Conservation (phyloP, 2,888 invertebrate species). For the Unio pictorum region DNA sequence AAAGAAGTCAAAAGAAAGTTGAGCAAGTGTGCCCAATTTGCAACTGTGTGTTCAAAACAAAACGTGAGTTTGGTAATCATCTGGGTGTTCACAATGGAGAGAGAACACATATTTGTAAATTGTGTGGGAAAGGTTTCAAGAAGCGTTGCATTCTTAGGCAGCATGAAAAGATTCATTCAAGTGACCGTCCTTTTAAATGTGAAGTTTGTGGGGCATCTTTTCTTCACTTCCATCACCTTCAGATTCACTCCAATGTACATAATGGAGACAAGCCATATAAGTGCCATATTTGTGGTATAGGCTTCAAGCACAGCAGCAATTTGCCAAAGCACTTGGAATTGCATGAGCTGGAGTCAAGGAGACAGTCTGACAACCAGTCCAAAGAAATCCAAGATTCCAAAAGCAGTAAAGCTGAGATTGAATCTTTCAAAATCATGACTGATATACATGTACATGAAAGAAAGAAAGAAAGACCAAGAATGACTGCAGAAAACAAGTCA, state of each 20-base stretch:
- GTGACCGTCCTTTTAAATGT: neutral
- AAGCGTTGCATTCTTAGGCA: slow-evolving; percentile 6
- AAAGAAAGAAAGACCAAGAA: no score
- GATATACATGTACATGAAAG: no score
- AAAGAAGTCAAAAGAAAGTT: neutral
- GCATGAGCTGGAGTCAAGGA: no score
- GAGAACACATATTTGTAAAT: slow-evolving; percentile 4
- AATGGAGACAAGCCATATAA: no score
- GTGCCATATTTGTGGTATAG: no score
- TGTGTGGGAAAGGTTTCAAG: slow-evolving; percentile 12
- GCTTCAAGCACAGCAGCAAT: no score
- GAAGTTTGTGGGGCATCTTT: slow-evolving; percentile 1
- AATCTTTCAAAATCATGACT: no score
- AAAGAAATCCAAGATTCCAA: no score
- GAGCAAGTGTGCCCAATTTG: slow-evolving; percentile 6
- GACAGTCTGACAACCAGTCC: no score
- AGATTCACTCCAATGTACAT: neutral
- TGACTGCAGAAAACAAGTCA: no score
- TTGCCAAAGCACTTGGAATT: no score
- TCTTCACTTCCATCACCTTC: neutral
- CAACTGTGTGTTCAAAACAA: neutral
- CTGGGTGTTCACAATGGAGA: slow-evolving; percentile 6
- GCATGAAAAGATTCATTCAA: slow-evolving; percentile 12
- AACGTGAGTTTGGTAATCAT: slow-evolving; percentile 6
- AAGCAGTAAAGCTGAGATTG: no score